Percentiles rank a stretch among this genome's conserved stretches.
Evolutionary conservation across 2,113 vertebrate species (phyloP).

Genomic region (Phrynosoma blainvillii): DNA sequence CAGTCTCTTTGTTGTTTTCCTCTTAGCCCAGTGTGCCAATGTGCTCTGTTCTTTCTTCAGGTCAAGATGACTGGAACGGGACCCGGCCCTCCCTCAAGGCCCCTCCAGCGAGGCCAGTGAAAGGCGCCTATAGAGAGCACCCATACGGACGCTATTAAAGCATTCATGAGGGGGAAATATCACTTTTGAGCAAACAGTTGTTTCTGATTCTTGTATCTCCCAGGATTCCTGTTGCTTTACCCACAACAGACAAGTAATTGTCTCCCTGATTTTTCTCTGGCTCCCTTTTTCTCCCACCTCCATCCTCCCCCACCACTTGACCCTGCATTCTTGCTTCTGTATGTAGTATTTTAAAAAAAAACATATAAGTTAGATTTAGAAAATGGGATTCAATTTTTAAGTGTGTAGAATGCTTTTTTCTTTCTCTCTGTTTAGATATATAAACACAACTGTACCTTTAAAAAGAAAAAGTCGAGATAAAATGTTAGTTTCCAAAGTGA

Average conservation of each 20-base stretch:
- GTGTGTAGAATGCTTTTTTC: conserved; percentile 80
- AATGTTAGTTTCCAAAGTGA: conserved; percentile 83
- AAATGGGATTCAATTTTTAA: conserved; percentile 71
- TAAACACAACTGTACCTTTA: conserved; percentile 82
- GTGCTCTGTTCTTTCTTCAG: conserved; percentile 69
- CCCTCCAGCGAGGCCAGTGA: conserved; percentile 82
- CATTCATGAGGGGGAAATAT: conserved; percentile 74
- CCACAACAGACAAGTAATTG: conserved; percentile 96
- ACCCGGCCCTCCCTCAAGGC: conserved; percentile 86
- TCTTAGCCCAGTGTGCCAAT: fast-evolving
- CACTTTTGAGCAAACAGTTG: conserved; percentile 81
- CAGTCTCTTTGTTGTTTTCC: too few relatives aligned
- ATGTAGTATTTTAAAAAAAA: conserved; percentile 76
- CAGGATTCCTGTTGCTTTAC: conserved; percentile 91
- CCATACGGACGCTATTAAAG: conserved; percentile 93
- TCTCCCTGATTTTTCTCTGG: conserved; percentile 86
- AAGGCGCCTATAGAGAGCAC: conserved; percentile 91
- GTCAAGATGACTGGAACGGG: conserved; percentile 94
- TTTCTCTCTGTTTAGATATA: conserved; percentile 76
- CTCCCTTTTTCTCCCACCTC: conserved; percentile 79
- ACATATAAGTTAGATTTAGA: conserved; percentile 76
- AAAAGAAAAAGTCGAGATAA: conserved; percentile 76
- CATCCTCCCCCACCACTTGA: conserved; percentile 69
- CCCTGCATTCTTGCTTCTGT: conserved; percentile 84
- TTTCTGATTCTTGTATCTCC: conserved; percentile 90